Conservation (phyloP, 64 coral and sea anemone species). For the Catalaphyllia jardinei region DNA sequence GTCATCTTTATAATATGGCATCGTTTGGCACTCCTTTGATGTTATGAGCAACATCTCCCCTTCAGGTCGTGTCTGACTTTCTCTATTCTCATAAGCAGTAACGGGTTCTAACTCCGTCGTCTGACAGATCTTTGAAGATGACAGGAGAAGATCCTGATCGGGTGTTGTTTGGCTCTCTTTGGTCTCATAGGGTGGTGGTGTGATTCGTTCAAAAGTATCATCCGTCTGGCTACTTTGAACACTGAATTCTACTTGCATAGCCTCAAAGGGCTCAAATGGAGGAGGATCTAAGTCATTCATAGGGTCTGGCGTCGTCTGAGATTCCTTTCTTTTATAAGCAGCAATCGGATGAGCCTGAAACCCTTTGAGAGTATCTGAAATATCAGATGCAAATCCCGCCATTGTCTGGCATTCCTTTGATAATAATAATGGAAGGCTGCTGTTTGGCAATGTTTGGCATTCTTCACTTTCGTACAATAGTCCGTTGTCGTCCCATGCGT, state of each 20-base stretch:
- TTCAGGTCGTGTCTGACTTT: conserved; percentile 4
- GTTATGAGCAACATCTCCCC: neutral
- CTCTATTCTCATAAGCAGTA: neutral
- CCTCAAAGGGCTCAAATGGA: neutral
- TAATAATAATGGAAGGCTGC: neutral
- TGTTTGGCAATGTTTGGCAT: neutral
- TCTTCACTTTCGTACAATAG: neutral
- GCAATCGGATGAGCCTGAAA: neutral
- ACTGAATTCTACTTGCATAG: neutral
- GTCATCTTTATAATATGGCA: conserved; percentile 1
- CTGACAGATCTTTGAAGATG: conserved; percentile 32
- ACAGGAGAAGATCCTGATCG: neutral
- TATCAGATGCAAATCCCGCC: neutral
- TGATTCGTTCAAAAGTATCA: neutral
- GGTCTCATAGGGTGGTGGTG: neutral
- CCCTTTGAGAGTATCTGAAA: neutral
- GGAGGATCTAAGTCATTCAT: neutral
- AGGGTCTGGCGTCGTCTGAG: neutral
- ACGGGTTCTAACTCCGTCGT: neutral
- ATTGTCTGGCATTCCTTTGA: conserved; percentile 23
- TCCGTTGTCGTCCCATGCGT: neutral
- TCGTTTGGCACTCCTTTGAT: conserved; percentile 20
- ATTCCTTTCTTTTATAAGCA: neutral
- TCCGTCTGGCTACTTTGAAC: neutral
- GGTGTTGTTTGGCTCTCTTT: conserved; percentile 20